Evolutionary conservation across 2,888 invertebrate species (phyloP).

Genomic region (Leucophora obtusa): DNA sequence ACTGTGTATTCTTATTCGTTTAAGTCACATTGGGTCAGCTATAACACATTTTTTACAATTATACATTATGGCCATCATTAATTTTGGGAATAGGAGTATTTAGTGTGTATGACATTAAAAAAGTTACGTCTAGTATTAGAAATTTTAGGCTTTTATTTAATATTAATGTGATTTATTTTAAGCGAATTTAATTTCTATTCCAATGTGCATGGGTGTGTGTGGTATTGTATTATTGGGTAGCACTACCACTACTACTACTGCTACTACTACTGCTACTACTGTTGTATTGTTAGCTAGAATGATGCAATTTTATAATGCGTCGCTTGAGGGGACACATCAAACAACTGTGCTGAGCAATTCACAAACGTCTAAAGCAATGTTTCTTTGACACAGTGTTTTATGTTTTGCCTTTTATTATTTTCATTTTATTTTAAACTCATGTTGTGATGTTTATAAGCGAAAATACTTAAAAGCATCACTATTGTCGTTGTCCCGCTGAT

Average conservation of each 20-base stretch:
- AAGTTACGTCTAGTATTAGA: too few relatives aligned
- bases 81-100: too few relatives aligned
- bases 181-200: too few relatives aligned
- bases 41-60: not conserved
- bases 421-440: slow-evolving; percentile 29
- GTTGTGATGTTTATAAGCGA: slow-evolving; percentile 41
- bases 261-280: not conserved
- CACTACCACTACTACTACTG: not conserved
- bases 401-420: slow-evolving; percentile 16
- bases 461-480: slow-evolving; percentile 40
- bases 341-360: slow-evolving; percentile 42
- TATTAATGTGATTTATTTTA: too few relatives aligned
- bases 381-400: slow-evolving; percentile 40
- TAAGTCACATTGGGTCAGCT: not conserved
- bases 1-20: not conserved
- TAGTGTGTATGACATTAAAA: too few relatives aligned
- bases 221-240: not conserved
- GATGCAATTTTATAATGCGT: slow-evolving; percentile 68
- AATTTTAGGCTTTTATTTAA: too few relatives aligned
- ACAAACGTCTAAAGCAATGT: slow-evolving; percentile 47
- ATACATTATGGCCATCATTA: too few relatives aligned
- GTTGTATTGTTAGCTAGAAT: slow-evolving; percentile 30
- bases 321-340: slow-evolving; percentile 63
- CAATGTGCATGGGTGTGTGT: not conserved
- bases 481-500: not conserved